These are phyloP conservation scores for Drosophila sturtevanti DNA, from an alignment of 1,140 invertebrate species.

Conservation along the genomic window DNA sequence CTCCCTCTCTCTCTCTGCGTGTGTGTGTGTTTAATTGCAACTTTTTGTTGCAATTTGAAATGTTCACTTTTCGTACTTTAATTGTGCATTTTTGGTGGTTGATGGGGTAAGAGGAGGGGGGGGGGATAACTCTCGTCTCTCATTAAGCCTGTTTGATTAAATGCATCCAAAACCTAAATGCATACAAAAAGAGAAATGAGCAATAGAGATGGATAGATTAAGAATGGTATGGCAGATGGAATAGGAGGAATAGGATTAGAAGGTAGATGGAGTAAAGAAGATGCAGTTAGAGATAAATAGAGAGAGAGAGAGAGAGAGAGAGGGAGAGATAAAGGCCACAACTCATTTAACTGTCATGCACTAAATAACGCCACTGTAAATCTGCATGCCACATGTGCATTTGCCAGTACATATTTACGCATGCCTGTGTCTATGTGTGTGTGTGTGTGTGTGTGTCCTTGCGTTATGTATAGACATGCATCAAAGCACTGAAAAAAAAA, in stretches of 20 bases:
- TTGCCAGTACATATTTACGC: slow-evolving; percentile 8
- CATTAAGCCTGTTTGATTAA: slow-evolving; percentile 61
- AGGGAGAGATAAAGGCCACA: slow-evolving; percentile 44
- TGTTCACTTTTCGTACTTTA: slow-evolving; percentile 13
- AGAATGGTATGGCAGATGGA: not conserved
- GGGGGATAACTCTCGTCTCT: too few species aligned
- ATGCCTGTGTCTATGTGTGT: not conserved
- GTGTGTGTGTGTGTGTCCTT: slow-evolving; percentile 31
- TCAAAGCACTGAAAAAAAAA: not conserved
- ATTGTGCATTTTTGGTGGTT: slow-evolving; percentile 26
- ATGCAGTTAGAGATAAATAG: slow-evolving; percentile 5
- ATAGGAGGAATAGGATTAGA: not conserved
- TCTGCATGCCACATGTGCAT: slow-evolving; percentile 47
- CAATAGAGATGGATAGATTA: not conserved
- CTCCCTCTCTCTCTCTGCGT: not conserved
- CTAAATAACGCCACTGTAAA: slow-evolving; percentile 74
- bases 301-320: not conserved
- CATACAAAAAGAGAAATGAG: slow-evolving; percentile 15
- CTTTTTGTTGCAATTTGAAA: slow-evolving; percentile 30
- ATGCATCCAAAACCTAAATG: slow-evolving; percentile 51
- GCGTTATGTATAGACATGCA: slow-evolving; percentile 50
- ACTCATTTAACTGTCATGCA: slow-evolving; percentile 80
- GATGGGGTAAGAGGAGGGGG: not conserved
- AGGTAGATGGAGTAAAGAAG: not conserved
- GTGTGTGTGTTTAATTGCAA: slow-evolving; percentile 27